Percentiles rank a stretch among this genome's conserved stretches.
phyloP scores from a whole-genome alignment of 2,797 vertebrate species.

The Paedocypris micromegethes region DNA sequence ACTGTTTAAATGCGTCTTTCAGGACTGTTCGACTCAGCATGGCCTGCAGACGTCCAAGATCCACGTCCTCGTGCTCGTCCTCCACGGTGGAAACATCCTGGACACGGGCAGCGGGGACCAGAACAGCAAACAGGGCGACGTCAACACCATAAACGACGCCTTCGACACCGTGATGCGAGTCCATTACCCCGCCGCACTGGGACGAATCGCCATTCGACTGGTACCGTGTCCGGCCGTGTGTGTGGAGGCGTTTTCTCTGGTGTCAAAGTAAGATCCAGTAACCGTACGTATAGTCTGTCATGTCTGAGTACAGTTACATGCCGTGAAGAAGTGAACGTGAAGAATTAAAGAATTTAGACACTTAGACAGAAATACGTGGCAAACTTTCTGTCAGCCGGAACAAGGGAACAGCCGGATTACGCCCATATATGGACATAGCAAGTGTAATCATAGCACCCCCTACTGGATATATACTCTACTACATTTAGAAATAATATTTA shows the following conservation, averaged over 20 bases:
- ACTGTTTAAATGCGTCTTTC: conserved; percentile 13
- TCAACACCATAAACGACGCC: conserved; percentile 83
- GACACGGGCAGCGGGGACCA: conserved; percentile 87
- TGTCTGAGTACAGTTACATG: no score
- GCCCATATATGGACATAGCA: no score
- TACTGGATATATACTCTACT: no score
- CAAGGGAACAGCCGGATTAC: no score
- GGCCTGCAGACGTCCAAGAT: conserved; percentile 81
- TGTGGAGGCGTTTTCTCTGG: conserved; percentile 86
- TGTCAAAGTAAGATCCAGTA: conserved; percentile 81
- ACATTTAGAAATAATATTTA: no score
- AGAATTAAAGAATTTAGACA: no score
- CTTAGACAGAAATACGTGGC: no score
- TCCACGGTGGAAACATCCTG: conserved; percentile 94
- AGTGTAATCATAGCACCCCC: no score
- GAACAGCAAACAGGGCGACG: conserved; percentile 88
- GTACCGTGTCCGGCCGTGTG: conserved; percentile 94
- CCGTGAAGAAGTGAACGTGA: no score
- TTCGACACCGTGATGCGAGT: conserved; percentile 94
- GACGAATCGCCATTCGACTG: conserved; percentile 81
- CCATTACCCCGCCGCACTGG: conserved; percentile 86
- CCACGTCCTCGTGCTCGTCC: conserved; percentile 85
- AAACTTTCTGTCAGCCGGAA: no score
- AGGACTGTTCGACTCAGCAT: conserved; percentile 81
- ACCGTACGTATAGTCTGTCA: background rate